Conservation (phyloP, 2,113 vertebrate species). For the Saguinus imperator region DNA sequence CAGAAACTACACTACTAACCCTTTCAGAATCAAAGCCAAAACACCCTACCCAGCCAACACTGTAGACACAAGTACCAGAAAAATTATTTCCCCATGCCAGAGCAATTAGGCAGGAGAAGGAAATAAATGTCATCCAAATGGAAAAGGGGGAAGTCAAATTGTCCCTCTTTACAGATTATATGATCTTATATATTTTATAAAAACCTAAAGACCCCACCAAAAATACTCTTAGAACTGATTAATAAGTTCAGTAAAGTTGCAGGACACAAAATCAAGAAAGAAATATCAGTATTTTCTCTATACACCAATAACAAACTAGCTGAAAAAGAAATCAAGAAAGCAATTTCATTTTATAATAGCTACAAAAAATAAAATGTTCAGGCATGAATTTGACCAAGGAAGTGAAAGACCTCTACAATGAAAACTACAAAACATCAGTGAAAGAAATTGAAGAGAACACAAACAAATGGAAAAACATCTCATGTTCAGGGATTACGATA, state of each 20-base stretch:
- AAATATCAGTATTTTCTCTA: neutral
- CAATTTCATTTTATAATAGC: neutral
- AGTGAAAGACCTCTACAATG: neutral
- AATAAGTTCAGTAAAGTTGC: neutral
- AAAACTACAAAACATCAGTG: neutral
- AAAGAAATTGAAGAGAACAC: neutral
- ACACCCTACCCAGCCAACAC: neutral
- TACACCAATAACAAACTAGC: neutral
- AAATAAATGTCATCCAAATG: neutral
- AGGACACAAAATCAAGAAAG: neutral
- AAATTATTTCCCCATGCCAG: neutral
- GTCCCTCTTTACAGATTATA: neutral
- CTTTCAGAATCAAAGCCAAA: neutral
- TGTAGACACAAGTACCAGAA: neutral
- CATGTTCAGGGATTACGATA: neutral
- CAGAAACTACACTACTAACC: neutral
- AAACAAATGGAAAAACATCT: neutral
- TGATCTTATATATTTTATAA: neutral
- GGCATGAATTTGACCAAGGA: neutral
- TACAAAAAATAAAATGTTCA: neutral
- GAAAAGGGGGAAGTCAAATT: neutral
- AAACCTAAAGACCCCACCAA: neutral
- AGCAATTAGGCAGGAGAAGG: neutral
- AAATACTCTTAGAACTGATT: neutral
- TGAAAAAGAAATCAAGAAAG: neutral